These are phyloP conservation scores for Zaprionus lineosus DNA, from an alignment of 2,888 invertebrate genomes.

Conservation along the genomic window DNA sequence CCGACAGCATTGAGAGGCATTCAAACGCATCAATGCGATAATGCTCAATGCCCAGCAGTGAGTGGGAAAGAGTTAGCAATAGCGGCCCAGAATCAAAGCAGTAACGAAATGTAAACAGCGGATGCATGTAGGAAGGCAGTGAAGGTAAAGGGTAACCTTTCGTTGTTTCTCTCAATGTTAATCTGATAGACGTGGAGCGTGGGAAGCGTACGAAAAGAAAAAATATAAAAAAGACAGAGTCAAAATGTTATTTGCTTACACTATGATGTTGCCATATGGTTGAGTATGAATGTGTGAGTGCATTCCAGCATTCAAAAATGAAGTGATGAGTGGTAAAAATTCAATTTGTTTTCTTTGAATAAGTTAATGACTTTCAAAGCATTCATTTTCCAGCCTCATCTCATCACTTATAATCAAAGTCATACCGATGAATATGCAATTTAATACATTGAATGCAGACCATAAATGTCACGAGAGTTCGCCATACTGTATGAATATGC, in stretches of 20 bases:
- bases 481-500: slow-evolving; percentile 17
- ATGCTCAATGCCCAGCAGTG: slow-evolving; percentile 14
- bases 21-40: slow-evolving; percentile 18
- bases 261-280: not conserved
- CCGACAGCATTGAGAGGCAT: slow-evolving; percentile 5
- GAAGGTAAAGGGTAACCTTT: slow-evolving; percentile 8
- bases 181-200: slow-evolving; percentile 20
- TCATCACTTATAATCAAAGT: too few species aligned
- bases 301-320: not conserved
- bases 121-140: not conserved
- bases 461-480: not conserved
- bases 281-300: not conserved
- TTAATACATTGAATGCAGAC: not conserved
- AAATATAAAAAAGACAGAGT: not conserved
- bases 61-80: not conserved
- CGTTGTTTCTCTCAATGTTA: slow-evolving; percentile 12
- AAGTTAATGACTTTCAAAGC: too few species aligned
- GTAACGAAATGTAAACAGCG: slow-evolving; percentile 4
- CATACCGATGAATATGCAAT: not conserved
- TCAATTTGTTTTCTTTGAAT: too few species aligned
- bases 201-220: slow-evolving; percentile 26
- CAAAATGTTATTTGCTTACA: not conserved
- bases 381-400: too few species aligned
- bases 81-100: slow-evolving; percentile 6
- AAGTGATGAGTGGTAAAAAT: not conserved